These are phyloP conservation scores for Aurelia sp. DNA, from an alignment of 30 jellyfish, hydroid and myxozoan genomes.

Conservation along the genomic window DNA sequence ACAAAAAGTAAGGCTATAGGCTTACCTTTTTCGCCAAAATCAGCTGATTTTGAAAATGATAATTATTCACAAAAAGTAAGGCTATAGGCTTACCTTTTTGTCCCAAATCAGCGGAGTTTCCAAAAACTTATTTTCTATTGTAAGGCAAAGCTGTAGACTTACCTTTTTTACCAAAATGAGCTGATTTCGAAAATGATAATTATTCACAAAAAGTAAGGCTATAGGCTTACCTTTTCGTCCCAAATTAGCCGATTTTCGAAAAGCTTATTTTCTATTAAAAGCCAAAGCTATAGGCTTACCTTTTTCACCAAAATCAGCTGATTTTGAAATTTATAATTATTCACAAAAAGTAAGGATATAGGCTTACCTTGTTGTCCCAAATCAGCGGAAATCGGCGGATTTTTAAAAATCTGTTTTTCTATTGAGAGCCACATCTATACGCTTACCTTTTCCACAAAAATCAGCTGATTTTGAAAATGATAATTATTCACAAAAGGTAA, in stretches of 20 bases:
- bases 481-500: not conserved
- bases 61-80: not conserved
- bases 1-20: not conserved
- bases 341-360: not conserved
- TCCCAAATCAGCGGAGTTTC: too few relatives aligned
- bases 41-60: not conserved
- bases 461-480: not conserved
- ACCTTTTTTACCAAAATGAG: not conserved
- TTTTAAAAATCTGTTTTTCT: too few relatives aligned
- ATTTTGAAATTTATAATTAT: not conserved
- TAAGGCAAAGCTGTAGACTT: not conserved
- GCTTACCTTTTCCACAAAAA: not conserved
- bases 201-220: not conserved
- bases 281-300: not conserved
- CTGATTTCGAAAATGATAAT: not conserved
- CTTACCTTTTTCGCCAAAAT: not conserved
- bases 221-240: not conserved
- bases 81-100: not conserved
- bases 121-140: too few relatives aligned
- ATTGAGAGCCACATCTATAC: too few relatives aligned
- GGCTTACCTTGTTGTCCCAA: not conserved
- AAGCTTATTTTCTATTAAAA: too few relatives aligned
- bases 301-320: not conserved
- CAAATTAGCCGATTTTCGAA: too few relatives aligned
- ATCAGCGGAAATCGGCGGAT: too few relatives aligned